Percentiles rank a stretch among this genome's conserved stretches.
Conservation (phyloP, 1,140 invertebrate genomes). For the Bombus consobrinus region DNA sequence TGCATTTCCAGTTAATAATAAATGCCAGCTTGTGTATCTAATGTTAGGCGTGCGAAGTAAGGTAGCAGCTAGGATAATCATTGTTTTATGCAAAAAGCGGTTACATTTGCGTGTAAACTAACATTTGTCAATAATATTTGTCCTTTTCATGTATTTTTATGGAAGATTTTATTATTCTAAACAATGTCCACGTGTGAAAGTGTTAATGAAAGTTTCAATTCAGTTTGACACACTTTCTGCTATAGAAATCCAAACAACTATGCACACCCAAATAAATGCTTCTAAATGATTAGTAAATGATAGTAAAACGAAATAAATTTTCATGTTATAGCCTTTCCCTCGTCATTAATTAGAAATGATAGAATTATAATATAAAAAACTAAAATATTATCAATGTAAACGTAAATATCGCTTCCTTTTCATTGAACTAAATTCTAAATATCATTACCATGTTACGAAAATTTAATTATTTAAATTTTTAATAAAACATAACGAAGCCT, state of each 20-base stretch:
- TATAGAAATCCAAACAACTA: background rate
- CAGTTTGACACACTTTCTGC: background rate
- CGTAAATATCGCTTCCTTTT: too few species aligned
- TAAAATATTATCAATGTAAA: background rate
- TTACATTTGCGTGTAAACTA: background rate
- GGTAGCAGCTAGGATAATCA: background rate
- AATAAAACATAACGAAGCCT: background rate
- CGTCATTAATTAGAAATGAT: background rate
- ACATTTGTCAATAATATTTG: background rate
- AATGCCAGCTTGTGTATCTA: background rate
- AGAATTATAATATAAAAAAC: background rate
- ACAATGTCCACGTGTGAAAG: background rate
- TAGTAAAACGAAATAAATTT: background rate
- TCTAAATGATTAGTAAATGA: background rate
- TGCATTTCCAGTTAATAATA: slow-evolving; percentile 21
- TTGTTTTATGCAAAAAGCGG: background rate
- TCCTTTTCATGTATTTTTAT: background rate
- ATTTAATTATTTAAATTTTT: too few species aligned
- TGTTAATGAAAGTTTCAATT: background rate
- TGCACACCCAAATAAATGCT: too few species aligned
- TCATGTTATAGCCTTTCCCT: background rate
- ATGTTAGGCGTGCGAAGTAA: background rate
- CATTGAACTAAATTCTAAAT: background rate
- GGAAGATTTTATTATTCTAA: background rate
- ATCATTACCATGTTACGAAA: background rate